A percentile compares a stretch with the other conserved stretches of the same genome.
phyloP scores from a whole-genome alignment of 2,113 vertebrate species.

The Condylura cristata region DNA sequence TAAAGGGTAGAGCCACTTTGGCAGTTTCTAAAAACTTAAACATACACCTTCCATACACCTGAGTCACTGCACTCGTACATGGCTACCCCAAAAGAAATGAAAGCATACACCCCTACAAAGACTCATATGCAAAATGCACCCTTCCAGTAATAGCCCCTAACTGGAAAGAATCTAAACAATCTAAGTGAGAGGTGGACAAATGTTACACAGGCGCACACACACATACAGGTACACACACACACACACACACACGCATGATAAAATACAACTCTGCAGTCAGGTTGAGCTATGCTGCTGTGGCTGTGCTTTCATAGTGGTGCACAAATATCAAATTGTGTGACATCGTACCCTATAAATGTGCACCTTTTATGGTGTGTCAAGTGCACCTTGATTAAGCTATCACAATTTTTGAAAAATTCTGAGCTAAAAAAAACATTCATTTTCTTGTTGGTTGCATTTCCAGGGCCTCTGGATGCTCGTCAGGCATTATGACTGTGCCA shows the following conservation, averaged over 20 bases:
- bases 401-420: neutral
- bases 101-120: neutral
- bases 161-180: neutral
- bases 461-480: neutral
- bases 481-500: neutral
- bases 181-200: neutral
- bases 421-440: neutral
- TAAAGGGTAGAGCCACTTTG: neutral
- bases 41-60: fast-evolving
- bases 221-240: too few relatives aligned
- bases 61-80: neutral
- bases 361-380: neutral
- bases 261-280: neutral
- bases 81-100: neutral
- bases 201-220: too few relatives aligned
- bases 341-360: neutral
- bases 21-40: neutral
- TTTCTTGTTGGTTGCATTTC: neutral
- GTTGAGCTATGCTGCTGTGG: too few relatives aligned
- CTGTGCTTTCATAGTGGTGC: neutral
- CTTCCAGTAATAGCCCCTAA: neutral
- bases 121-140: fast-evolving
- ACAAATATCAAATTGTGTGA: neutral
- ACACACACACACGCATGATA: neutral
- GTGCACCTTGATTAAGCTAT: neutral